These are phyloP conservation scores for Bombus confusus DNA, from an alignment of 1,140 invertebrate genomes.

Conservation along the genomic window DNA sequence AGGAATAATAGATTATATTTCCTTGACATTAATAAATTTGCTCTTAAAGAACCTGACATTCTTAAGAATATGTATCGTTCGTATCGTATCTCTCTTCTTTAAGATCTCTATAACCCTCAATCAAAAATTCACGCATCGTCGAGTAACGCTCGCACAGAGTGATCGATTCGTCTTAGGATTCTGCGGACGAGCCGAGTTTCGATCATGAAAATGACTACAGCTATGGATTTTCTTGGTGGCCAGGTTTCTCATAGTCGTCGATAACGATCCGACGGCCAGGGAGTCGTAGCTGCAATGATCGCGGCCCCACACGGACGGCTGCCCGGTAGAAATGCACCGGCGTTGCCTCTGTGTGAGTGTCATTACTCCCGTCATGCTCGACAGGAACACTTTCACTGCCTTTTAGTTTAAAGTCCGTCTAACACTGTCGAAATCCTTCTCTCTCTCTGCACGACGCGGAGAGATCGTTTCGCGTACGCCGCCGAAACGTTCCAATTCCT, in stretches of 20 bases:
- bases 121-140: not conserved
- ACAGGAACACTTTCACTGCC: constrained; percentile 80
- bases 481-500: constrained; percentile 13
- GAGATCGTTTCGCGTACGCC: constrained; percentile 6
- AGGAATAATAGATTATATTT: no score
- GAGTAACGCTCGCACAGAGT: not conserved
- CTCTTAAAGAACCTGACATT: no score
- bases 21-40: no score
- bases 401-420: constrained; percentile 75
- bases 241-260: constrained; percentile 24
- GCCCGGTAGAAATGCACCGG: constrained; percentile 28
- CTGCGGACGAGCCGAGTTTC: not conserved
- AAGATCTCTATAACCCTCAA: not conserved
- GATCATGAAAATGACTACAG: not conserved
- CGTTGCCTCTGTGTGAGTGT: constrained; percentile 68
- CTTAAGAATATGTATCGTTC: no score
- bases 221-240: not conserved
- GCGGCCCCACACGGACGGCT: constrained; percentile 10
- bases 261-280: not conserved
- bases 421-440: constrained; percentile 65
- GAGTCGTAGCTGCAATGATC: constrained; percentile 15
- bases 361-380: constrained; percentile 79
- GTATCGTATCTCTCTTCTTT: no score
- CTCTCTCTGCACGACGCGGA: not conserved
- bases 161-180: not conserved